phyloP scores from a whole-genome alignment of 1,140 invertebrate genomes.

The Drosophila suzukii region DNA sequence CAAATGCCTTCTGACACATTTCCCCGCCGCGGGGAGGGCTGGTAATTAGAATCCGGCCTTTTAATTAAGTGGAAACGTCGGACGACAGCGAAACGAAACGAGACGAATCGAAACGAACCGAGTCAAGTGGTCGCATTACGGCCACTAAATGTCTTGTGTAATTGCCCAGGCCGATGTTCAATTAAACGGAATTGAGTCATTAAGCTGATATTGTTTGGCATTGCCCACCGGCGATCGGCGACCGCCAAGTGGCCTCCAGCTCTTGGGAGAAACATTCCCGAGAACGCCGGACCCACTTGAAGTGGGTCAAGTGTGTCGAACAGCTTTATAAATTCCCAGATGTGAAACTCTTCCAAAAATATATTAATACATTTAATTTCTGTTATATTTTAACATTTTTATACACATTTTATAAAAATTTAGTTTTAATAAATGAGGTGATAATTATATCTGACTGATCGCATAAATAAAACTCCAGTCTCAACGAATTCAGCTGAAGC shows the following conservation, averaged over 20 bases:
- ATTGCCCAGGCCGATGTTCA: constrained; percentile 67
- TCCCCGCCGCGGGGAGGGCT: not conserved
- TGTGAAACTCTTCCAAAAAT: not conserved
- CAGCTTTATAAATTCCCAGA: not conserved
- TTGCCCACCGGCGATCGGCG: constrained; percentile 27
- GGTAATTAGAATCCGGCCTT: constrained; percentile 67
- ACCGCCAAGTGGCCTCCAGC: constrained; percentile 16
- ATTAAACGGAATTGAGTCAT: constrained; percentile 78
- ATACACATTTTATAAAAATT: too few relatives aligned
- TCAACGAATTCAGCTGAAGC: not conserved
- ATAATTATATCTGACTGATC: too few relatives aligned
- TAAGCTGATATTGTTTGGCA: constrained; percentile 51
- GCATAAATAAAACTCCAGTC: not conserved
- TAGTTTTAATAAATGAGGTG: too few relatives aligned
- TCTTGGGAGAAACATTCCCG: constrained; percentile 1
- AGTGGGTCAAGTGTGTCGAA: constrained; percentile 31
- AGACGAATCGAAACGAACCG: constrained; percentile 12
- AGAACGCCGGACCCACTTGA: not conserved
- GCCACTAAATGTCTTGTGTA: constrained; percentile 74
- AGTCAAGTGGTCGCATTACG: constrained; percentile 62
- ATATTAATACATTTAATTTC: not conserved
- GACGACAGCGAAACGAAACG: constrained; percentile 6
- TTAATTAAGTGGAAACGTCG: constrained; percentile 68
- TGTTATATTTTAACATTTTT: too few relatives aligned
- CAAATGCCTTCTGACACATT: constrained; percentile 74